Evolutionary conservation across 2,113 vertebrate genomes (phyloP), one percentile per base, ranked within the genome.

Genomic region (Macquaria australasica): DNA sequence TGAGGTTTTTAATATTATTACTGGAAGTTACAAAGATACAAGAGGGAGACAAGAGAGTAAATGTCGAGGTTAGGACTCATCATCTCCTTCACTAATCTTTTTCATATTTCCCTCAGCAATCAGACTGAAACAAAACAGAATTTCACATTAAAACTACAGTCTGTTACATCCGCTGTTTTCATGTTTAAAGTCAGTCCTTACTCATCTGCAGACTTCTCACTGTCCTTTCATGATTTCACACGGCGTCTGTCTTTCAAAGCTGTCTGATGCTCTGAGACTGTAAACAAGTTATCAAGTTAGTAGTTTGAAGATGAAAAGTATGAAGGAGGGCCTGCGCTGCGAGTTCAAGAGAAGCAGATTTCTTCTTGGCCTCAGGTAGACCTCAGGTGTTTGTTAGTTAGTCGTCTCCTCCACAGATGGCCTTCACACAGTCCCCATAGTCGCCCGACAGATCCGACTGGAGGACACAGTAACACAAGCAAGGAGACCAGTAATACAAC

Each of bases 321-420:
- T 2, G 16, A 31, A 28, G 28, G 37, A 41, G 41, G 10, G 60
- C 31, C 31, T 55, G n/a, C 23, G 16, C 58, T 1, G 4, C 11
- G 71, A 45, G 63, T 31, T 77, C 1, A 15, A 25, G 39, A n/a
- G 21, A 34, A 59, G 74, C 20, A 5, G 71, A 21, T 23, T 43
- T 69, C 67, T n/a, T 59, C 73, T 48, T 0, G 11, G 18, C 51
- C 15, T 79, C 68, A 14, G 83, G 48, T 14, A 37, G 48, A 71
- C 15, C 20, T 67, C 69, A 12, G 11, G 28, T 0, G 59, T 31
- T 31, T 31, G 28, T 71, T 8, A 0, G 10, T 16, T 70, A 93
- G 86, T 93, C 92, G 2, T 93, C 91, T 72, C 88, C 91, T 88
- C 93, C 93, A 79, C 93, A 94, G 81, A 95, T 86, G 51, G 90